A percentile compares a stretch with the other conserved stretches of the same genome.
phyloP scores from a whole-genome alignment of 2,888 invertebrate genomes.

The Amblyjoppa proteus region DNA sequence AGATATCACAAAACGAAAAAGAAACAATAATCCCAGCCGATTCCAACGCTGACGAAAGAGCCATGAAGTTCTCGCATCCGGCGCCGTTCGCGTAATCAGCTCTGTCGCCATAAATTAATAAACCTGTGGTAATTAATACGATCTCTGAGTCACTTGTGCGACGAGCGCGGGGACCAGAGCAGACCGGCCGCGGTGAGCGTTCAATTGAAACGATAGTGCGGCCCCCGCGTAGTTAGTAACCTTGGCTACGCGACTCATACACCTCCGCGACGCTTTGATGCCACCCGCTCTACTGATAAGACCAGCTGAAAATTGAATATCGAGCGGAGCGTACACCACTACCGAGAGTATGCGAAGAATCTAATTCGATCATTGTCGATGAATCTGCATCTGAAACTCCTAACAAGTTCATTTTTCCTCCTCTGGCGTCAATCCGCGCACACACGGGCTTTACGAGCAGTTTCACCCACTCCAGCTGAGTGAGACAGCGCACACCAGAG shows the following conservation, averaged over 20 bases:
- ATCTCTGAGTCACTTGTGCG: slow-evolving; percentile 64
- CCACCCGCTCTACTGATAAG: slow-evolving; percentile 17
- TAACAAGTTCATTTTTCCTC: background rate
- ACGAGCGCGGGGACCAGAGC: slow-evolving; percentile 9
- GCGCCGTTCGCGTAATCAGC: slow-evolving; percentile 35
- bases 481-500: too few relatives aligned
- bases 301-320: slow-evolving; percentile 9
- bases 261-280: background rate
- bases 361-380: slow-evolving; percentile 15
- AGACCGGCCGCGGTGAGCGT: slow-evolving; percentile 9
- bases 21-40: slow-evolving; percentile 19
- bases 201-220: slow-evolving; percentile 36
- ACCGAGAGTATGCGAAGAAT: slow-evolving; percentile 1
- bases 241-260: slow-evolving; percentile 25
- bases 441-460: too few relatives aligned
- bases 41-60: slow-evolving; percentile 21
- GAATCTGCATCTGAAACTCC: background rate
- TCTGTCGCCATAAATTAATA: slow-evolving; percentile 67
- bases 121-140: slow-evolving; percentile 65
- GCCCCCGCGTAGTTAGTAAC: slow-evolving; percentile 36
- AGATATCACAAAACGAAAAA: background rate
- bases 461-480: too few relatives aligned
- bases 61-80: slow-evolving; percentile 9
- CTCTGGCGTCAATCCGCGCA: too few relatives aligned
- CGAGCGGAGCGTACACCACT: background rate